Base-by-base conservation (phyloP, 2,113 vertebrate species). In the Hippocampus comes region DNA sequence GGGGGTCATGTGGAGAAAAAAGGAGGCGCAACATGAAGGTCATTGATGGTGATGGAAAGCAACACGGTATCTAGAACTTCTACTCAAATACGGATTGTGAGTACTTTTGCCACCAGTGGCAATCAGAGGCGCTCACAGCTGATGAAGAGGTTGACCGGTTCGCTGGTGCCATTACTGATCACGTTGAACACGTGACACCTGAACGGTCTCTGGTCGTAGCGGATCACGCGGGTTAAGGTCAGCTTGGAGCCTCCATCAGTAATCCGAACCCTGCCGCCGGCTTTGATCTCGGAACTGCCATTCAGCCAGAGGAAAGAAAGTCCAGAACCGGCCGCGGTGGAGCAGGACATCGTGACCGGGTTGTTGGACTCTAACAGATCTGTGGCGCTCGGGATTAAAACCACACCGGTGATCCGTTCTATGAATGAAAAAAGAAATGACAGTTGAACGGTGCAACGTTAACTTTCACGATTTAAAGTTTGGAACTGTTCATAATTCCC, bases 291-390 rank as follows among this genome's bases (percentile, higher is more conserved):
- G 77, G 83, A 84, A 82, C 82, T 88, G 71, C 69, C 3, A 66
- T 90, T 90, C 61, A 84, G 56, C 88, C 88, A 90, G 23, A 41
- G 56, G 75, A 82, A 88, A 25, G 80, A 77, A 9, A 41, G 73
- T 48, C 77, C 68, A 66, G 86, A 77, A 63, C 88, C 89, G 61
- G 69, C 78, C n/a, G 81, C 82, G 70, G 75, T 77, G 70, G 82
- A 83, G 71, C 87, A 90, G 63, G 80, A 72, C 60, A 91, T 78
- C 43, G 21, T 27, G 42, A 86, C 80, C 4, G 83, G 84, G 51
- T 71, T 80, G 76, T 51, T 88, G 60, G 79, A 81, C 74, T 89
- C 86, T 46, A 87, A 6, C 43, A 86, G 5, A n/a, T 86, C 79
- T 63, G 73, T 76, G 21, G 3, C 48, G 38, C 9, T 80, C 9